A percentile compares a stretch with the other conserved stretches of the same genome.
These are phyloP conservation scores for Sebastes cheni DNA, from an alignment of 2,797 vertebrate species.

Conservation along the genomic window DNA sequence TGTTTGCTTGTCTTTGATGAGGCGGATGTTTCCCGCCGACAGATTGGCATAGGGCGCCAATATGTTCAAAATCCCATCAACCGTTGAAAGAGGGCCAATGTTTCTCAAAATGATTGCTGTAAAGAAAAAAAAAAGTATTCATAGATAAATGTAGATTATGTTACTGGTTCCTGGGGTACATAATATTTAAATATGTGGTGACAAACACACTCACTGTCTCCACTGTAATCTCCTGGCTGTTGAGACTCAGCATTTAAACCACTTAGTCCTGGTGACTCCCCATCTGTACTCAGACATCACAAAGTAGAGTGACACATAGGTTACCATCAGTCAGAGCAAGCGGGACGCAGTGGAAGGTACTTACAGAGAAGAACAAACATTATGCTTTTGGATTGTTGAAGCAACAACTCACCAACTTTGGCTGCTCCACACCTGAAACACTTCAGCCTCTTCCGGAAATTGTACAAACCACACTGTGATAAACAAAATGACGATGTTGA, in stretches of 20 bases:
- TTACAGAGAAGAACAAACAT: not conserved
- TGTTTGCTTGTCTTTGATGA: constrained; percentile 95
- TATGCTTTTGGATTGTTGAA: not conserved
- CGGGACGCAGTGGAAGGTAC: not conserved
- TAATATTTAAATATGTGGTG: not conserved
- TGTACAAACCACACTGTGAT: constrained; percentile 92
- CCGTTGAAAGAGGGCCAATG: constrained; percentile 88
- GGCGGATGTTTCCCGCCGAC: constrained; percentile 89
- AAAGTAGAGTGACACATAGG: not conserved
- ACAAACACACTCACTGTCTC: constrained; percentile 86
- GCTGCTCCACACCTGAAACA: constrained; percentile 93
- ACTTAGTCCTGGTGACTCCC: constrained; percentile 81
- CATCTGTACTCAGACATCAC: constrained; percentile 73
- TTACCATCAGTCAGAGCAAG: not conserved
- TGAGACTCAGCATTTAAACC: constrained; percentile 83
- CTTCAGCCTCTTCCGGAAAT: constrained; percentile 94
- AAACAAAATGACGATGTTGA: constrained; percentile 45
- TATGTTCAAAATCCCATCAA: constrained; percentile 90
- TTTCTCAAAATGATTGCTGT: constrained; percentile 94
- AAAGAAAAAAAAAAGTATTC: not conserved
- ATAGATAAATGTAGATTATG: not conserved
- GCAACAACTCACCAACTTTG: constrained; percentile 87
- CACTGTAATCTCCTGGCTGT: constrained; percentile 89
- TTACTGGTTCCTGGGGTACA: not conserved
- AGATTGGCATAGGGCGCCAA: constrained; percentile 91